These are phyloP conservation scores for Zophobas atratus DNA, from an alignment of 1,140 invertebrate genomes.

Conservation along the genomic window DNA sequence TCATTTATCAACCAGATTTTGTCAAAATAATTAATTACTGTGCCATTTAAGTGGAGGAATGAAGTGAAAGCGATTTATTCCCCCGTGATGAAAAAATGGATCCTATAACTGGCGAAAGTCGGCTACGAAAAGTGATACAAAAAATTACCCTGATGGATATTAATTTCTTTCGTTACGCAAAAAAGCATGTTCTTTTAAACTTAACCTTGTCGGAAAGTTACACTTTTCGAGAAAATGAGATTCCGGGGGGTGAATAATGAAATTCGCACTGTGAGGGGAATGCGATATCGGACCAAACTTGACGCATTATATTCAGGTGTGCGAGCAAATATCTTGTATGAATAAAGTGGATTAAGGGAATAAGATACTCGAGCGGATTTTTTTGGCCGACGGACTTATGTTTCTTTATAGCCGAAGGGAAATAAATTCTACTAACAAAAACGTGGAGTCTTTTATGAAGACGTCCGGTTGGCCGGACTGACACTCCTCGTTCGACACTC, in stretches of 20 bases:
- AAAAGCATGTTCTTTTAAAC: not conserved
- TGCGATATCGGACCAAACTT: not conserved
- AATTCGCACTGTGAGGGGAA: not conserved
- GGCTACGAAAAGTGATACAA: constrained; percentile 22
- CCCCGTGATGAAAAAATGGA: constrained; percentile 9
- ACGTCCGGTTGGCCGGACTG: not conserved
- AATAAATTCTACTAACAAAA: not conserved
- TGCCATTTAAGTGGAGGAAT: constrained; percentile 19
- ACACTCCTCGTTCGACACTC: constrained; percentile 11
- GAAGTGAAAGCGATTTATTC: constrained; percentile 26
- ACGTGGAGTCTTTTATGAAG: not conserved
- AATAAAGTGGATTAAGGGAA: not conserved
- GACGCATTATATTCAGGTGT: not conserved
- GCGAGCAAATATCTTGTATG: not conserved
- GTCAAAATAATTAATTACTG: constrained; percentile 41
- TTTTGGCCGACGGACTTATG: not conserved
- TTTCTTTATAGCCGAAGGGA: not conserved
- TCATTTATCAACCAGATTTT: constrained; percentile 36
- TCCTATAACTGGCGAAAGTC: constrained; percentile 2
- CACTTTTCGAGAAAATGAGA: constrained; percentile 1
- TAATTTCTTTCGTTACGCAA: constrained; percentile 13
- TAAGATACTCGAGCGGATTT: not conserved
- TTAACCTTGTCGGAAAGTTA: not conserved
- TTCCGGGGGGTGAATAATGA: not conserved
- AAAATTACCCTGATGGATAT: constrained; percentile 12